phyloP scores from a whole-genome alignment of 1,140 invertebrate genomes.

The Cecropterus lyciades region DNA sequence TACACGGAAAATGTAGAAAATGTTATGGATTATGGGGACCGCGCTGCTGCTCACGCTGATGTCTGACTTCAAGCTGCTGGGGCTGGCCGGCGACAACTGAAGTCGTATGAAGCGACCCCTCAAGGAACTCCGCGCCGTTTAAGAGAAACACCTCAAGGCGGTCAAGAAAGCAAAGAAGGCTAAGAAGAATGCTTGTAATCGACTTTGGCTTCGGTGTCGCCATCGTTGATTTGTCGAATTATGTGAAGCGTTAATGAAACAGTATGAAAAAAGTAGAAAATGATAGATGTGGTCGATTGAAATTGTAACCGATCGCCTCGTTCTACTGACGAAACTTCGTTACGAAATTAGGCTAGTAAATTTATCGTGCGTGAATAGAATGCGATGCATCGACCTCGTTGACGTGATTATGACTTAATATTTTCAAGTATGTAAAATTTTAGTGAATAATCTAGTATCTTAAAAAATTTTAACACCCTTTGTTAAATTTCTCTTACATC shows the following conservation, averaged over 20 bases:
- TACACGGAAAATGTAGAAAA: no score
- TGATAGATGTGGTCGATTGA: not conserved
- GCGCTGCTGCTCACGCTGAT: slow-evolving; percentile 92
- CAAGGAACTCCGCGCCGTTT: slow-evolving; percentile 92
- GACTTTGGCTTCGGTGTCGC: no score
- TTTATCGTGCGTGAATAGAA: slow-evolving; percentile 21
- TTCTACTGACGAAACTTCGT: not conserved
- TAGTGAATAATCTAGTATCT: slow-evolving; percentile 19
- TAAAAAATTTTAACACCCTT: not conserved
- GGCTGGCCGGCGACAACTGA: slow-evolving; percentile 93
- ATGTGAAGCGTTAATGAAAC: no score
- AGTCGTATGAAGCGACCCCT: slow-evolving; percentile 93
- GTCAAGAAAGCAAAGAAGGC: slow-evolving; percentile 91
- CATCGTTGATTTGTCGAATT: no score
- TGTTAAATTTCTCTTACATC: not conserved
- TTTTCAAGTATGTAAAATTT: slow-evolving; percentile 26
- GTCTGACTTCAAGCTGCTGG: slow-evolving; percentile 94
- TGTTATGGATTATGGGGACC: no score
- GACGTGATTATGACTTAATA: slow-evolving; percentile 14
- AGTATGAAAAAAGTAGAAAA: no score
- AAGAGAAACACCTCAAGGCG: slow-evolving; percentile 94
- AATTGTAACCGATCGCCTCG: no score
- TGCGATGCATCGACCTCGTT: slow-evolving; percentile 6
- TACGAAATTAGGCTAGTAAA: slow-evolving; percentile 2
- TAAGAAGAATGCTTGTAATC: no score